These are phyloP conservation scores for Ginglymostoma cirratum DNA, from an alignment of 2,113 vertebrate genomes.

Conservation along the genomic window DNA sequence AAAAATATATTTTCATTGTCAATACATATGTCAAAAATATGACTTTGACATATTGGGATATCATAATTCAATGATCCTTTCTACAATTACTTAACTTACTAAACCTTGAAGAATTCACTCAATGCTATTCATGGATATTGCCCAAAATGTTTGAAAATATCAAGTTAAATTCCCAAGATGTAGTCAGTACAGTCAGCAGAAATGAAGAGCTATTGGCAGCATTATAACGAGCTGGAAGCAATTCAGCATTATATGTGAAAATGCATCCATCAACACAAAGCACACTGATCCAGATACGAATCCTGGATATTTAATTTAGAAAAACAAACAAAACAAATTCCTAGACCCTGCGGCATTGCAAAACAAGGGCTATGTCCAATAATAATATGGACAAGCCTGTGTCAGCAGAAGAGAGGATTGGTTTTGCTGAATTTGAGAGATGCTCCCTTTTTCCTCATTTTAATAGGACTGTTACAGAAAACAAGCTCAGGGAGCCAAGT, in stretches of 20 bases:
- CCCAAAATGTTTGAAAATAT: conserved; percentile 1
- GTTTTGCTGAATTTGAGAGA: not conserved
- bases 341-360: not conserved
- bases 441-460: not conserved
- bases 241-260: conserved; percentile 20
- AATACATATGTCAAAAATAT: not conserved
- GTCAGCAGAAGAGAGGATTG: not conserved
- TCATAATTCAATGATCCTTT: not conserved
- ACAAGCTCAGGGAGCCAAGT: not conserved
- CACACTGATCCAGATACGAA: not conserved
- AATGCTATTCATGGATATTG: not conserved
- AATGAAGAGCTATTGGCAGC: not conserved
- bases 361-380: not conserved
- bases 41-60: not conserved
- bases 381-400: not conserved
- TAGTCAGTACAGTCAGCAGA: not conserved
- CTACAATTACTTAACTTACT: not conserved
- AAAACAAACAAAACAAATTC: not conserved
- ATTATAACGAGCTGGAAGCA: not conserved
- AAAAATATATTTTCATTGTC: conserved; percentile 11
- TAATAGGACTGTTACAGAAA: not conserved
- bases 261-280: conserved; percentile 13
- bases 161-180: not conserved
- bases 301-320: conserved; percentile 22
- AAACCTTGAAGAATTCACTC: not conserved